Evolutionary conservation across 2,113 vertebrate genomes (phyloP).

Genomic region (Zosterops hypoxanthus): DNA sequence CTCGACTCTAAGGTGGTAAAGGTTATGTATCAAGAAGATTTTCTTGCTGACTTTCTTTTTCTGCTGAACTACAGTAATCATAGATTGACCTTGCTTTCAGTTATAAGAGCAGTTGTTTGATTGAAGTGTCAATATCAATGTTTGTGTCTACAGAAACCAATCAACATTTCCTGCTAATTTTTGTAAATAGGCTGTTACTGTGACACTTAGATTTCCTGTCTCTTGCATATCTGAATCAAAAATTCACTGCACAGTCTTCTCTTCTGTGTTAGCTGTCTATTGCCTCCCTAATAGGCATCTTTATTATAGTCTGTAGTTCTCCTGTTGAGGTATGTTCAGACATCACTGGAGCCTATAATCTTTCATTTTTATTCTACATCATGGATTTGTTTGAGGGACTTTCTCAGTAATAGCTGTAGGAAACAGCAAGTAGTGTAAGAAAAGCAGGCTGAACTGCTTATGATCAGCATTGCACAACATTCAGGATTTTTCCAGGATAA

Average conservation of each 20-base stretch:
- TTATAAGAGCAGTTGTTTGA: neutral
- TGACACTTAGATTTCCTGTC: conserved; percentile 23
- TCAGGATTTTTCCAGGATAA: conserved; percentile 14
- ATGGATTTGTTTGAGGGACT: neutral
- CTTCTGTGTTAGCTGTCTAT: neutral
- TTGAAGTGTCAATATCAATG: neutral
- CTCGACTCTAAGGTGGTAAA: neutral
- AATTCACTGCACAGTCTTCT: neutral
- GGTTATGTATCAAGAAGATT: neutral
- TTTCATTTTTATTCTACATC: neutral
- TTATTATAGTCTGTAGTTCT: neutral
- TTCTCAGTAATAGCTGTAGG: neutral
- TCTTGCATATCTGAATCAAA: conserved; percentile 24
- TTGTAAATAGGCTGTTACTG: conserved; percentile 2
- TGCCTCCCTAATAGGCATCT: neutral
- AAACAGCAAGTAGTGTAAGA: neutral
- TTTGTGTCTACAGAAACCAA: conserved; percentile 42
- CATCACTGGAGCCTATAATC: neutral
- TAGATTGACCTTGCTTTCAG: neutral
- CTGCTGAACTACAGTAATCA: neutral
- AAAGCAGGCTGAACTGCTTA: neutral
- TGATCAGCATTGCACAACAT: neutral
- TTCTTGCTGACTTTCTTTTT: neutral
- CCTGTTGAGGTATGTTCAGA: neutral
- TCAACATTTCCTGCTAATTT: conserved; percentile 29